Percentiles rank a stretch among this genome's conserved stretches.
These are phyloP conservation scores for Labeo rohita DNA, from an alignment of 2,113 vertebrate genomes.

Conservation along the genomic window DNA sequence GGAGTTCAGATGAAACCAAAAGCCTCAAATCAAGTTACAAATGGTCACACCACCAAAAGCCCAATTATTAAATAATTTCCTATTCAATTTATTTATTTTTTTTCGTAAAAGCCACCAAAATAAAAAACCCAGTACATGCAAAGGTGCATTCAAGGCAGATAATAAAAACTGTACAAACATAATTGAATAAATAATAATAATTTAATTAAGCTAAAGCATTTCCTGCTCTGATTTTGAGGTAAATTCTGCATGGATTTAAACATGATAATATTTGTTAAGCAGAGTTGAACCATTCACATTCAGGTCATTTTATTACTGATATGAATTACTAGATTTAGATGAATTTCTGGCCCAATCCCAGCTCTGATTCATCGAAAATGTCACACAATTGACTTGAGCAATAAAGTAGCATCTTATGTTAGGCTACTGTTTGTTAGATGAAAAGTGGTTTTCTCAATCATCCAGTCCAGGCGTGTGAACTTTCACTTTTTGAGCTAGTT, in stretches of 20 bases:
- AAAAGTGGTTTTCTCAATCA: neutral
- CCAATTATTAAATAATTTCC: neutral
- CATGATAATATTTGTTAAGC: neutral
- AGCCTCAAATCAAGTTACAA: neutral
- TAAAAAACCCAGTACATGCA: too few relatives aligned
- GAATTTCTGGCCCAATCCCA: neutral
- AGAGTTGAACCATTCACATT: neutral
- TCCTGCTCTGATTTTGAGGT: neutral
- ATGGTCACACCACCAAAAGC: neutral
- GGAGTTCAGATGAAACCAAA: neutral
- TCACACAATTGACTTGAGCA: conserved; percentile 22
- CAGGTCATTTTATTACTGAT: neutral
- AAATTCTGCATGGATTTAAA: neutral
- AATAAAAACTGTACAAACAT: too few relatives aligned
- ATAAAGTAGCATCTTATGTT: conserved; percentile 5
- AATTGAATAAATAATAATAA: too few relatives aligned
- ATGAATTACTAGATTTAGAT: too few relatives aligned
- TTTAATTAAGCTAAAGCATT: too few relatives aligned
- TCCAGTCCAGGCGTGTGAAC: neutral
- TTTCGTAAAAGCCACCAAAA: neutral
- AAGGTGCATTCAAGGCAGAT: too few relatives aligned
- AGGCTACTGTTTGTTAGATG: neutral
- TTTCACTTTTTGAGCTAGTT: neutral
- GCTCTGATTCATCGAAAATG: neutral
- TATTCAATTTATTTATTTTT: neutral